Base-by-base conservation (phyloP, 2,113 vertebrate species). In the Centropristis striata region DNA sequence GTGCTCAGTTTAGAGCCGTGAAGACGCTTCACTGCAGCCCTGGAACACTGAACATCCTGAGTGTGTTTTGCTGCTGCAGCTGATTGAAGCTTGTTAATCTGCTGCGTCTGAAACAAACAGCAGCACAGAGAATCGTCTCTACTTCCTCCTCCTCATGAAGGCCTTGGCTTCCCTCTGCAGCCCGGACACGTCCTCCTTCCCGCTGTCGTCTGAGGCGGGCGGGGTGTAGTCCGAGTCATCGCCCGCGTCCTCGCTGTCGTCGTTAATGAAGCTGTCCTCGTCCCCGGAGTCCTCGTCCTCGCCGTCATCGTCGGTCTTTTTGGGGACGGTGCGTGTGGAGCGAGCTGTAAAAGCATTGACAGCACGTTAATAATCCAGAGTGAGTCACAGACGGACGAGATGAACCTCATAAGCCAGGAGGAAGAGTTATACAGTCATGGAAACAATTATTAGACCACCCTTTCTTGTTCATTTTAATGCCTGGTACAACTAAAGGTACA, bases 221-320 rank as follows among this genome's bases (percentile, higher is more conserved):
- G 95, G 94, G 15, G 71, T 57, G 16, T 94, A 96, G 60, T 96
- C 95, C 0, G 92, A 94, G 79, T 94, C 94, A 0, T 90, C 81
- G 9, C 61, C 91, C 0, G 2, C 39, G 37, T 90, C 91, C 8
- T 92, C 92, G 25, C 92, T 94, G 67, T 90, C 84, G 15, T 94
- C 93, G 0, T 95, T 58, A 10, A 94, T 94, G 80, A 95, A 95
- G 85, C 92, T 90, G 90, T 94, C 86, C 0, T 92, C 92, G 0
- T 92, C 57, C 1, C 49, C 83, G 0, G 8, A 78, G 0, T 79
- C 84, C 0, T 88, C 84, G 0, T 92, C 90, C 0, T 86, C 78
- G 0, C 82, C 78, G 0, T 90, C 76, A 0, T 9, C 32, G 0
- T 58, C 64, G 0, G n/a, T 0, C 8, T 37, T 63, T 9, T 6